phyloP scores from a whole-genome alignment of 2,797 vertebrate genomes.

The Trichosurus vulpecula region DNA sequence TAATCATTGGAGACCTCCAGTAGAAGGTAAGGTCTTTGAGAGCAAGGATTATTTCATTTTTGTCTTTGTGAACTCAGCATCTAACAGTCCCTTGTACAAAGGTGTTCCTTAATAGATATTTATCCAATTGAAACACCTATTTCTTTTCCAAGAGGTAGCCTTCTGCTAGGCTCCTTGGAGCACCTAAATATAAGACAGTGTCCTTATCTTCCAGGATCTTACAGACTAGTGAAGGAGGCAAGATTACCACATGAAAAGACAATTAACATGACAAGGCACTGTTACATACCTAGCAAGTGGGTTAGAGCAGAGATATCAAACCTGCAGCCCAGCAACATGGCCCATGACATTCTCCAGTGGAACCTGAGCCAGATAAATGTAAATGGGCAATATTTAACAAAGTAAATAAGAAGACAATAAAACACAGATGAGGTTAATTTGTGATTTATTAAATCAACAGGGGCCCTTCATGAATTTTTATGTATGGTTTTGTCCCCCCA shows the following conservation, averaged over 20 bases:
- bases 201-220: neutral
- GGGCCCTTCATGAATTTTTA: neutral
- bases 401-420: neutral
- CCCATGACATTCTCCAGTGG: neutral
- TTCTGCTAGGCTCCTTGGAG: neutral
- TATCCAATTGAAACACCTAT: neutral
- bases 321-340: neutral
- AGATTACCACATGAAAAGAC: neutral
- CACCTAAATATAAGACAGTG: neutral
- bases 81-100: neutral
- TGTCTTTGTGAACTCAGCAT: neutral
- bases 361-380: neutral
- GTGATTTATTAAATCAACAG: neutral
- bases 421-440: neutral
- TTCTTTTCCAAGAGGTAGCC: neutral
- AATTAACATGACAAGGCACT: neutral
- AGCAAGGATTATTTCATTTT: neutral
- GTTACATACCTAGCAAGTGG: neutral
- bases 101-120: neutral
- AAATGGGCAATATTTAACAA: neutral
- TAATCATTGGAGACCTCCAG: neutral
- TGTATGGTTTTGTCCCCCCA: neutral
- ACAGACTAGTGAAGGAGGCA: neutral
- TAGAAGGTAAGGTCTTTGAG: neutral
- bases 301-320: neutral